Evolutionary conservation across 1,140 invertebrate genomes (phyloP).

Genomic region (Drosophila melanogaster): DNA sequence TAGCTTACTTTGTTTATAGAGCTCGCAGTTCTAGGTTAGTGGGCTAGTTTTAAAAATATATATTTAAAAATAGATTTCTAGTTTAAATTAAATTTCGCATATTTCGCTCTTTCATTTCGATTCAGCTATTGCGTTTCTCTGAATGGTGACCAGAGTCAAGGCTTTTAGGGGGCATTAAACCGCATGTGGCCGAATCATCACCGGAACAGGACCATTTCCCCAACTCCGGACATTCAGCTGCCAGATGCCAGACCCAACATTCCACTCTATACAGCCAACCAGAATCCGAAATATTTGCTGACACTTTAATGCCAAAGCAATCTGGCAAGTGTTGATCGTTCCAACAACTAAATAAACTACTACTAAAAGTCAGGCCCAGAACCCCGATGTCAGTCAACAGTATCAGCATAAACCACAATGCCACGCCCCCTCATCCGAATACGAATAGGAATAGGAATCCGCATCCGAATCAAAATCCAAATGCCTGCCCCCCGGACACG

Average conservation of each 20-base stretch:
- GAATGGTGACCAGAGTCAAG: conserved; percentile 2
- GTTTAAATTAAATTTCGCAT: not conserved
- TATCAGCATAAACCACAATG: conserved; percentile 74
- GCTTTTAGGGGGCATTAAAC: conserved; percentile 49
- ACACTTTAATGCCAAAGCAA: conserved; percentile 74
- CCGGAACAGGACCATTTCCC: conserved; percentile 26
- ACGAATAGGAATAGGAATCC: not conserved
- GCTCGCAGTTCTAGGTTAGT: not conserved
- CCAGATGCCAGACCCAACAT: conserved; percentile 24
- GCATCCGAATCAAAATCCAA: conserved; percentile 15
- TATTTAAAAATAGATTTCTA: not conserved
- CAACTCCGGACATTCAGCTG: conserved; percentile 16
- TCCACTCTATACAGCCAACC: conserved; percentile 13
- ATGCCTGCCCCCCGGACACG: conserved; percentile 18
- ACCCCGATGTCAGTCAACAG: conserved; percentile 60
- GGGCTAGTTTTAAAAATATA: not conserved
- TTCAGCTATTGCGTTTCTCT: not conserved
- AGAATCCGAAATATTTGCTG: conserved; percentile 57
- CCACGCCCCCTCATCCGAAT: conserved; percentile 28
- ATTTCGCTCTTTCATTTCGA: not conserved
- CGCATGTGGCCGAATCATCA: conserved; percentile 65
- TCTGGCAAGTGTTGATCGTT: conserved; percentile 76
- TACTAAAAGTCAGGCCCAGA: conserved; percentile 68
- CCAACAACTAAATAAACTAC: conserved; percentile 65
- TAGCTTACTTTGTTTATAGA: rapidly evolving